Evolutionary conservation across 2,113 vertebrate species (phyloP), one percentile per base, ranked within the genome.

Genomic region (Actenoides lindsayi): DNA sequence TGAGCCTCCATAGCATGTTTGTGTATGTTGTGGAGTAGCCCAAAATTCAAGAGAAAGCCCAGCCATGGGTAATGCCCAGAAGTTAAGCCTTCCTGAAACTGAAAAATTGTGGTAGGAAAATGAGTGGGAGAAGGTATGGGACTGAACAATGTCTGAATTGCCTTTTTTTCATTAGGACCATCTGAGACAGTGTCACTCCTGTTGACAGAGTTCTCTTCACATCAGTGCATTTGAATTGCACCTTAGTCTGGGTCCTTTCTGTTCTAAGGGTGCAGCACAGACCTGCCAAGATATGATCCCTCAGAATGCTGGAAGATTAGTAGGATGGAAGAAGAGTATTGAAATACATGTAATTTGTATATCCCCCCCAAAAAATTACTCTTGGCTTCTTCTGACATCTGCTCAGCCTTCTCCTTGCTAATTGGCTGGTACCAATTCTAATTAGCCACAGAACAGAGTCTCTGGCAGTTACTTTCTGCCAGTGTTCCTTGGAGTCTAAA

Each of bases 401-500:
- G 21, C 50, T 95, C 60, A 64, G 59, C 50, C 54, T 89, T 67
- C 44, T 80, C 41, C 28, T 67, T 79, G 54, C 51, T 65, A 60
- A 76, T 53, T 87, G 24, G 8, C 88, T 68, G 44, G 33, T 87
- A 71, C 57, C 33, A 71, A 13, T 90, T 80, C 68, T 60, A 59
- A 74, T 84, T 37, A 93, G 60, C 80, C 92, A 90, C 69, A 69
- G 69, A 84, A 67, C 53, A 90, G 37, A 84, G 30, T 80, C 53
- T 91, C 54, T 90, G 93, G 44, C 71, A 87, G 65, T 89, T 6
- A 54, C 59, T 94, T 96, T 79, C 44, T 96, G 33, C 68, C 42
- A 63, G 33, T 17, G 30, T 51, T 75, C 73, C 82, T 59, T 60
- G 48, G 19, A 93, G 19, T 82, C 74, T 87, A 33, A 82, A 87